Base-by-base conservation (phyloP, 2,113 vertebrate genomes). In the Chloropsis hardwickii region DNA sequence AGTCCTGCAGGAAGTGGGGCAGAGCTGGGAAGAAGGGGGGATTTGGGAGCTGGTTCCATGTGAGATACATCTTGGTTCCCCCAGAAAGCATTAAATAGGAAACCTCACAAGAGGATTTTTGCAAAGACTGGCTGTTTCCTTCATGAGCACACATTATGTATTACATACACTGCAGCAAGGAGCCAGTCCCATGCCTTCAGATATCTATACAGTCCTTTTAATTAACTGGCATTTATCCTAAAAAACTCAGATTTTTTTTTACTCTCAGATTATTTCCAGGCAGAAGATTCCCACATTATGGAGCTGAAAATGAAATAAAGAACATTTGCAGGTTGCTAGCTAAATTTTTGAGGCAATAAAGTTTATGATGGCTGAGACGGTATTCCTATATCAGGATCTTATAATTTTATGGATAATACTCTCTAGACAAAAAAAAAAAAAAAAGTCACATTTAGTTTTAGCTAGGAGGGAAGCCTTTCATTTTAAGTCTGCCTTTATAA, bases 1-100 rank as follows among this genome's bases (percentile, higher is more conserved):
- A 0, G 0, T 45, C 29, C 39, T 33, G 39, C 0, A 0, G 33
- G 20, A 64, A 69, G 4, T 21, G 23, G 27, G 60, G 61, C 23
- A 84, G 31, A 67, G 51, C 7, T 2, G 2, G 45, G 6, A 25
- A 62, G 66, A 53, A 9, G 0, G 1, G 3, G 11, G 2, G 2
- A 6, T 25, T 29, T 25, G 1, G 21, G 33, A 29, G 44, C 39
- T 84, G 51, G 28, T 33, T 62, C 29, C 44, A 33, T 12, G 4
- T 40, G 5, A 72, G 20, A n/a, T 18, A 65, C 11, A 69, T 12
- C 31, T 51, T 18, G 0, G 8, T 10, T 5, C 8, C 24, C 23
- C 13, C 14, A 47, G 35, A 78, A 65, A 28, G 27, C 35, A 66
- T 39, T 22, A 69, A 82, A 65, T 2, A 67, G 45, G 60, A 92